Base-by-base conservation (phyloP, 2,113 vertebrate species). In the Cheirogaleus medius region DNA sequence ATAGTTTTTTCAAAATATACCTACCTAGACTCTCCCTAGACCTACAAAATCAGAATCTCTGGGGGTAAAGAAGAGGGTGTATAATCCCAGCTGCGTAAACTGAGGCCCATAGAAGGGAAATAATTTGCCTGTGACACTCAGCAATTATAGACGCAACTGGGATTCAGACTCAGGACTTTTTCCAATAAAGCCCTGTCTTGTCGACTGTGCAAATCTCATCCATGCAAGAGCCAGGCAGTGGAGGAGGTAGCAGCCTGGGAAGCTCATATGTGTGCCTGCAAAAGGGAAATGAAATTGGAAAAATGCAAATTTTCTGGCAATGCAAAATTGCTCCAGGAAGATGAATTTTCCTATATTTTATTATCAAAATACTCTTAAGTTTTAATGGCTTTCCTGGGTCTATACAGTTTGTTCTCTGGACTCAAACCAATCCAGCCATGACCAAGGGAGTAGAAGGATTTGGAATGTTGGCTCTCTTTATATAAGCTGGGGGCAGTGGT, bases 301-400 rank as follows among this genome's bases (percentile, higher is more conserved):
- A 94, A 84, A 97, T 92, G 89, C 95, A 97, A 96, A 97, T 82
- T 39, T 87, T 84, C 52, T 80, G 23, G 47, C 44, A 25, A 97
- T 97, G 90, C 94, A 96, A 97, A 96, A 92, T 90, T 95, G 68
- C 4, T 86, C 68, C 76, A 96, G 94, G 95, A 97, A 97, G 49
- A 69, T 71, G 29, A 77, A 93, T 96, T 97, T 97, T 68, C 96
- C 80, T 97, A 85, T n/a, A 97, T 97, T 97, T 97, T 96, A 94
- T 63, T 98, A 83, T 87, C 93, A 96, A 98, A 97, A 64, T 90
- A 5, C 20, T 90, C 54, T 69, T 69, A 68, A 91, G 58, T 74
- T 87, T 80, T 84, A 4, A 12, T 60, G 81, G 23, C 25, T 97
- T 89, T 95, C 25, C 83, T 84, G 14, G 2, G 23, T 80, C 82